Conservation (phyloP, 1,140 invertebrate species). For the Monomorium pharaonis region DNA sequence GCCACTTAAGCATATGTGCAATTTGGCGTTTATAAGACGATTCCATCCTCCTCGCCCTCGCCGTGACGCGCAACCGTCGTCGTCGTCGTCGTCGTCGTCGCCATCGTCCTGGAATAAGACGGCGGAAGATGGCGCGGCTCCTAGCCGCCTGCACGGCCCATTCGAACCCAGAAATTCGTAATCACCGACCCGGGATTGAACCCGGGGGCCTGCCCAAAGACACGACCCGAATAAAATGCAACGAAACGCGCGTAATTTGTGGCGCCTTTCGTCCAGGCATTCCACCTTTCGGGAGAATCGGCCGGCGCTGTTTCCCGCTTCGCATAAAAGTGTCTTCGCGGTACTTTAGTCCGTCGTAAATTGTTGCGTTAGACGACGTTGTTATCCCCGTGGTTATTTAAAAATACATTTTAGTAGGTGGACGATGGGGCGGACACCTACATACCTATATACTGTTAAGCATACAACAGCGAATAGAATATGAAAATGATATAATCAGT, state of each 20-base stretch:
- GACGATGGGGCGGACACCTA: not conserved
- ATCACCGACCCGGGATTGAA: slow-evolving; percentile 50
- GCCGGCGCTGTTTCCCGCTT: slow-evolving; percentile 24
- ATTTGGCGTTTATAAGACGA: slow-evolving; percentile 79
- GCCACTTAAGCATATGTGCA: slow-evolving; percentile 82
- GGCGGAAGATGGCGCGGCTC: slow-evolving; percentile 26
- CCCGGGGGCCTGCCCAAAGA: slow-evolving; percentile 61
- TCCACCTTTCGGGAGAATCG: slow-evolving; percentile 16
- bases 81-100: not conserved
- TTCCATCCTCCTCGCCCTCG: slow-evolving; percentile 65
- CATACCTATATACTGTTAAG: not conserved
- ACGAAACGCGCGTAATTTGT: slow-evolving; percentile 72
- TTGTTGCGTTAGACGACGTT: slow-evolving; percentile 47
- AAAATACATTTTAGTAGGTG: slow-evolving; percentile 31
- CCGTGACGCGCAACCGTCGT: slow-evolving; percentile 17
- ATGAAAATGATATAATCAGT: not conserved
- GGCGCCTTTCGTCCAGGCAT: slow-evolving; percentile 41
- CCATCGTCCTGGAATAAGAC: not conserved
- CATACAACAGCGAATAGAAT: not conserved
- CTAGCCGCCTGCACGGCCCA: slow-evolving; percentile 1
- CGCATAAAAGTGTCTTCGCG: slow-evolving; percentile 51
- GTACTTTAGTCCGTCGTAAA: slow-evolving; percentile 38
- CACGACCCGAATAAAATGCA: slow-evolving; percentile 60
- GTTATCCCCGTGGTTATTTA: slow-evolving; percentile 36
- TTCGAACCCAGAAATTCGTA: slow-evolving; percentile 62